phyloP scores from a whole-genome alignment of 2,888 invertebrate genomes.

The Sinhomidia bicolor region DNA sequence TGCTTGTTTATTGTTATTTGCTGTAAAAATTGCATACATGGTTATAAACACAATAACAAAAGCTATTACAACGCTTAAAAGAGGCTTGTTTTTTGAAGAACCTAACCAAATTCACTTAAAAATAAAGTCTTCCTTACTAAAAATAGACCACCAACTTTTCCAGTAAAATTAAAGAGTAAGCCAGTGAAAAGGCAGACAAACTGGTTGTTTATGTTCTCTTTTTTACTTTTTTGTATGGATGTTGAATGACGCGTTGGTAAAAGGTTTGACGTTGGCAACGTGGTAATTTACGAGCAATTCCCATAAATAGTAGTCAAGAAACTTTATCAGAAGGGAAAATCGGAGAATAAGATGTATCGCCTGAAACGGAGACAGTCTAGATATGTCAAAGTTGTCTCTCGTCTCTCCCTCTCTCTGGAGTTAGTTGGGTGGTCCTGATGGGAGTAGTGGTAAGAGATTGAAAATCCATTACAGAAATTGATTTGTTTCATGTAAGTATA shows the following conservation, averaged over 20 bases:
- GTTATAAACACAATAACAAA: neutral
- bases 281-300: neutral
- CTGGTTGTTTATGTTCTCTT: neutral
- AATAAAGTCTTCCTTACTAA: neutral
- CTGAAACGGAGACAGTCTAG: neutral
- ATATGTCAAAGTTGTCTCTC: neutral
- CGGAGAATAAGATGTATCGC: neutral
- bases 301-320: neutral
- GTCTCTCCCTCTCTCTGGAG: too few species aligned
- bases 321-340: neutral
- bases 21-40: neutral
- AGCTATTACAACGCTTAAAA: too few species aligned
- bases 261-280: neutral
- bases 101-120: neutral
- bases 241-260: neutral
- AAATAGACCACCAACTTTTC: neutral
- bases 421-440: neutral
- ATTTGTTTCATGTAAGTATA: too few species aligned
- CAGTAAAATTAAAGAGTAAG: neutral
- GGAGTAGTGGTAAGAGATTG: neutral
- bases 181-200: neutral
- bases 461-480: neutral
- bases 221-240: too few species aligned
- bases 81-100: too few species aligned
- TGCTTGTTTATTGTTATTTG: neutral